Evolutionary conservation across 1,140 invertebrate genomes (phyloP).

Genomic region (Choristoneura fumiferana): DNA sequence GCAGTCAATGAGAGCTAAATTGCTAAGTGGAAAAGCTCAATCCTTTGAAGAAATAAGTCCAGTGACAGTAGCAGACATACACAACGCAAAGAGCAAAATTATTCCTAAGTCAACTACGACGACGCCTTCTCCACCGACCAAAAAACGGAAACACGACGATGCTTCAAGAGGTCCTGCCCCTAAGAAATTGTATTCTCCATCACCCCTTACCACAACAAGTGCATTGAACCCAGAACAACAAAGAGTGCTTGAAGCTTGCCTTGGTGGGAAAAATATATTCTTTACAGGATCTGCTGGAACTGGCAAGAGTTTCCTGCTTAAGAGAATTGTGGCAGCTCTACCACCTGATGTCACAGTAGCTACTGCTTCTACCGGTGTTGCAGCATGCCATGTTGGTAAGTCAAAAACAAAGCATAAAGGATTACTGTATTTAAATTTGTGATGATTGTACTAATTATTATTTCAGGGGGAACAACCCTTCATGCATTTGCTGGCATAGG

Average conservation of each 20-base stretch:
- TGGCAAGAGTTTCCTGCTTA: slow-evolving; percentile 94
- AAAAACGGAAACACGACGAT: slow-evolving; percentile 77
- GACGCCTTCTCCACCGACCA: slow-evolving; percentile 84
- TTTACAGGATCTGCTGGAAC: slow-evolving; percentile 97
- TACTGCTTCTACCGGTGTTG: slow-evolving; percentile 96
- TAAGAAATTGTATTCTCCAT: slow-evolving; percentile 83
- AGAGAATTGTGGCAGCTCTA: slow-evolving; percentile 89
- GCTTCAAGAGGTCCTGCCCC: slow-evolving; percentile 65
- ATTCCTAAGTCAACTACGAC: slow-evolving; percentile 80
- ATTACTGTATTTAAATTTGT: neutral
- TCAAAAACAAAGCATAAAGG: slow-evolving; percentile 10
- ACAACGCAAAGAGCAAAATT: slow-evolving; percentile 79
- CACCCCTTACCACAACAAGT: slow-evolving; percentile 73
- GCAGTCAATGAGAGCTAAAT: slow-evolving; percentile 79
- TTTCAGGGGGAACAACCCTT: slow-evolving; percentile 89
- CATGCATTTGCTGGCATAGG: slow-evolving; percentile 97
- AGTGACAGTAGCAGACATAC: slow-evolving; percentile 84
- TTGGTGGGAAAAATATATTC: slow-evolving; percentile 90
- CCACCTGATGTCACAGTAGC: slow-evolving; percentile 94
- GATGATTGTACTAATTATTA: neutral
- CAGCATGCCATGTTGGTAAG: slow-evolving; percentile 92
- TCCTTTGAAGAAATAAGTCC: slow-evolving; percentile 92
- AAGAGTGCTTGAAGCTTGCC: slow-evolving; percentile 86
- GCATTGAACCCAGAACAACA: slow-evolving; percentile 89
- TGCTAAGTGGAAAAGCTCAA: slow-evolving; percentile 83